phyloP scores from a whole-genome alignment of 1,140 invertebrate genomes.

The Brachionus calyciflorus region DNA sequence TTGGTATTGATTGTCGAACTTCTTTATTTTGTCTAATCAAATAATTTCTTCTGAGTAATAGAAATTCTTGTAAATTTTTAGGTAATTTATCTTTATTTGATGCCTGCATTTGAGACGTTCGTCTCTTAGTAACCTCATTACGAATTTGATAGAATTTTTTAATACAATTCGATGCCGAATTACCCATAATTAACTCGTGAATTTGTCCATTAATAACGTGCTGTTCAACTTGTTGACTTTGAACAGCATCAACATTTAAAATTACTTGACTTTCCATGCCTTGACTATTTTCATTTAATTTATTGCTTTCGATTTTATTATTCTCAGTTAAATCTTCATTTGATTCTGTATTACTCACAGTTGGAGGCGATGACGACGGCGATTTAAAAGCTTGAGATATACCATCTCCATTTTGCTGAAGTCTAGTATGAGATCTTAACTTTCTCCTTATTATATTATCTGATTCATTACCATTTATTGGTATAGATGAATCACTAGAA shows the following conservation, averaged over 20 bases:
- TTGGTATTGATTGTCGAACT: background rate
- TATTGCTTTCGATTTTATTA: background rate
- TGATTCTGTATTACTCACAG: background rate
- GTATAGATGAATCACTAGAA: background rate
- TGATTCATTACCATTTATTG: background rate
- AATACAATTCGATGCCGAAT: constrained; percentile 14
- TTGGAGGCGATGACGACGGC: background rate
- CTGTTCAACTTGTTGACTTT: background rate
- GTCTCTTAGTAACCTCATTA: constrained; percentile 1
- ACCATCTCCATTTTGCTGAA: background rate
- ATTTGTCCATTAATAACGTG: background rate
- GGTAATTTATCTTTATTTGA: background rate
- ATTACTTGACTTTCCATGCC: too few species aligned
- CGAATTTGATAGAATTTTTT: constrained; percentile 24
- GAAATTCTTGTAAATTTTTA: constrained; percentile 2
- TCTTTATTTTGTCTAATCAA: background rate
- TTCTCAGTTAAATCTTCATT: background rate
- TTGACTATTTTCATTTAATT: background rate
- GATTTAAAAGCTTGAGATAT: background rate
- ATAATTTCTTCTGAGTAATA: constrained; percentile 16
- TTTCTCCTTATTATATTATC: background rate
- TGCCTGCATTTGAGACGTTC: background rate
- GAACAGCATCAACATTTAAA: background rate
- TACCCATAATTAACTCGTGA: constrained; percentile 6
- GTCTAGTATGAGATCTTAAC: background rate